These are phyloP conservation scores for Nasonia giraulti DNA, from an alignment of 1,140 invertebrate species.

Conservation along the genomic window DNA sequence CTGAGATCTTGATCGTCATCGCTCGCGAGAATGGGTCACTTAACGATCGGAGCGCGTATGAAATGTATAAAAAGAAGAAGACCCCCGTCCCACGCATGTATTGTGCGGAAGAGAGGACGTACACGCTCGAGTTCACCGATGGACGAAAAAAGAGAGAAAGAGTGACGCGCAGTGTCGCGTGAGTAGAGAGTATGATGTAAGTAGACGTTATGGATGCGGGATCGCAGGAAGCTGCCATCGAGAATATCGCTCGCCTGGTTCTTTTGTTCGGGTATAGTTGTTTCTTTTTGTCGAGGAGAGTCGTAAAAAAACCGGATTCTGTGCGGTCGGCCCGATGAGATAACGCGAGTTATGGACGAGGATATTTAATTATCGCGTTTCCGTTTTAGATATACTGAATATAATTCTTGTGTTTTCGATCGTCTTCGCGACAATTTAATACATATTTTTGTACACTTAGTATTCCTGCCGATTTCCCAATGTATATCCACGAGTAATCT, in stretches of 20 bases:
- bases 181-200: background rate
- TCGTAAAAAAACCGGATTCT: constrained; percentile 9
- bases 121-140: background rate
- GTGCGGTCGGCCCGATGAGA: background rate
- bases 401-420: too few relatives aligned
- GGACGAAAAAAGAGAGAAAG: background rate
- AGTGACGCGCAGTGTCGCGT: background rate
- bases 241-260: background rate
- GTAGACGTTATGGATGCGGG: background rate
- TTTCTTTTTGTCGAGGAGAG: background rate
- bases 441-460: too few relatives aligned
- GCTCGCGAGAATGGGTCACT: constrained; percentile 34
- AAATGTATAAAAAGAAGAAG: background rate
- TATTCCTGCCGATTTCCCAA: too few relatives aligned
- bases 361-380: background rate
- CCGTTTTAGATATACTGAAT: background rate
- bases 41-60: constrained; percentile 4
- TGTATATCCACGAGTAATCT: too few relatives aligned
- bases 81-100: background rate
- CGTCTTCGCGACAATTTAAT: too few relatives aligned
- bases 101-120: too few relatives aligned
- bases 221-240: background rate
- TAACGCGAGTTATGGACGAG: background rate
- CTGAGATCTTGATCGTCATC: constrained; percentile 49
- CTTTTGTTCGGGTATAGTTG: background rate